phyloP scores from a whole-genome alignment of 2,888 invertebrate genomes.

The Plagodis dolabraria region DNA sequence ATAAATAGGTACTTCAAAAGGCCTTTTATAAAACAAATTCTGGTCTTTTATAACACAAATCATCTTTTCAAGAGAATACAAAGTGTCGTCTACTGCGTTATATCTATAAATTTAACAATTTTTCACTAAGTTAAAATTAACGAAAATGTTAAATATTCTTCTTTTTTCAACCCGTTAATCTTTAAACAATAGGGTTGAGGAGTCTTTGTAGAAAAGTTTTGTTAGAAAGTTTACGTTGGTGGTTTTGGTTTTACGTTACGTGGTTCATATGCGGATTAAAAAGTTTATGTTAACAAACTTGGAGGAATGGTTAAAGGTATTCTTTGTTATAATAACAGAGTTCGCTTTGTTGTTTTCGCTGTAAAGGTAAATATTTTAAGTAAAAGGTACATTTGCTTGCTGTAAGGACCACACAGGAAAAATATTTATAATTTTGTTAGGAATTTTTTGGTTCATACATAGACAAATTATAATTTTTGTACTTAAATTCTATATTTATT shows the following conservation, averaged over 20 bases:
- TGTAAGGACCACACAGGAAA: too few species aligned
- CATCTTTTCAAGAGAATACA: constrained; percentile 28
- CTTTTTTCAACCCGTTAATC: constrained; percentile 26
- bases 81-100: constrained; percentile 14
- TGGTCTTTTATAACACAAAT: constrained; percentile 32
- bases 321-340: constrained; percentile 6
- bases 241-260: constrained; percentile 22
- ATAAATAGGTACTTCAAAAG: constrained; percentile 29
- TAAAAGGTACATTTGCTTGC: too few species aligned
- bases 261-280: constrained; percentile 18
- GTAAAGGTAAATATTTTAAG: not conserved
- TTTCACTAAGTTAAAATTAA: constrained; percentile 29
- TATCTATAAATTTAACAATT: constrained; percentile 20
- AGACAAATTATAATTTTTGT: too few species aligned
- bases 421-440: too few species aligned
- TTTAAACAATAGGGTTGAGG: constrained; percentile 20
- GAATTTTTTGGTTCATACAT: too few species aligned
- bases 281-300: constrained; percentile 24
- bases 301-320: constrained; percentile 17
- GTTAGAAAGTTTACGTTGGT: constrained; percentile 23
- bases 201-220: constrained; percentile 26
- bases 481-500: too few species aligned
- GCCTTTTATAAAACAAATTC: constrained; percentile 33
- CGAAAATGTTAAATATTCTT: constrained; percentile 19
- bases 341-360: not conserved